Percentiles rank a stretch among this genome's conserved stretches.
Evolutionary conservation across 2,113 vertebrate species (phyloP).

Genomic region (Lonchura striata): DNA sequence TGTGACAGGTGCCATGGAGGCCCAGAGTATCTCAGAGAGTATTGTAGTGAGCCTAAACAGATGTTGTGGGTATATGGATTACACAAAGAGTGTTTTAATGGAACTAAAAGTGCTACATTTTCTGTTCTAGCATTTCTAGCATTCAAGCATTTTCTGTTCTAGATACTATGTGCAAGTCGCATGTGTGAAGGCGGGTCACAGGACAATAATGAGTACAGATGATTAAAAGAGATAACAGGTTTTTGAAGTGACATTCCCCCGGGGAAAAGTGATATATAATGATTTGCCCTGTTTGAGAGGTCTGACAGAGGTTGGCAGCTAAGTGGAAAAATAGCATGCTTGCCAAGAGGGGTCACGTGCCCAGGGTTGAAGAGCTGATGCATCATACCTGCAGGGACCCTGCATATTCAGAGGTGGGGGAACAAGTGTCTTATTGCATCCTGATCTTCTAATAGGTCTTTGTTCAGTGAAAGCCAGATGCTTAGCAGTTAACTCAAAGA

Average conservation of each 20-base stretch:
- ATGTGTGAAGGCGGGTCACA: not conserved
- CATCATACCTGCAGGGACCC: rapidly evolving
- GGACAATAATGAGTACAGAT: not conserved
- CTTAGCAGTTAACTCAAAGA: not conserved
- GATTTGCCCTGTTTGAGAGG: not conserved
- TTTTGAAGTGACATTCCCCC: not conserved
- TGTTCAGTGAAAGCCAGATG: not conserved
- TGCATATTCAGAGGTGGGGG: rapidly evolving
- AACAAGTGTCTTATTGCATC: rapidly evolving
- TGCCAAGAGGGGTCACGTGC: not conserved
- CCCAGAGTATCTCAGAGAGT: not conserved
- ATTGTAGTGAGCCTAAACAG: not conserved
- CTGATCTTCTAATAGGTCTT: not conserved
- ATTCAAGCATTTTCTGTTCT: not conserved
- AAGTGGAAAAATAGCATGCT: not conserved
- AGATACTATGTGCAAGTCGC: not conserved
- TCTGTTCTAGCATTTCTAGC: not conserved
- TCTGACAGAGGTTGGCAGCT: not conserved
- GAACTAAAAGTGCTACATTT: not conserved
- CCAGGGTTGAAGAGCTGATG: not conserved
- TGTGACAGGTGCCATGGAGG: not conserved
- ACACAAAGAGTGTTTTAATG: not conserved
- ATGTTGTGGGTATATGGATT: not conserved
- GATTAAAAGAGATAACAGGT: not conserved
- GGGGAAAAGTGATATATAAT: not conserved